phyloP scores from a whole-genome alignment of 2,797 vertebrate species.

The Spinus pinus region DNA sequence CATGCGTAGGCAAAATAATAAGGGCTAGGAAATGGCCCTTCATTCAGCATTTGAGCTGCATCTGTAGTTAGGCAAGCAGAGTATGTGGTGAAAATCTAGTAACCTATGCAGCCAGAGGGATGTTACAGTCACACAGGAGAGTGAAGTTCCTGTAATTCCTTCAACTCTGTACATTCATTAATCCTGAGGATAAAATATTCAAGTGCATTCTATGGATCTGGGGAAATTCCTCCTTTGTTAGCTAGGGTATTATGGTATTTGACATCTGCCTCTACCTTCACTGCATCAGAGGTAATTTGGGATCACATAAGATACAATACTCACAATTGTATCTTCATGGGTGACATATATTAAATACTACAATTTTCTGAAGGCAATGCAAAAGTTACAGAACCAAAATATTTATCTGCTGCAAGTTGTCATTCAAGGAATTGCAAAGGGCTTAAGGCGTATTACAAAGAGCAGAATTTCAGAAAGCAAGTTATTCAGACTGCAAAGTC shows the following conservation, averaged over 20 bases:
- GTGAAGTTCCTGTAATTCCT: slow-evolving; percentile 26
- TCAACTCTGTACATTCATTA: not conserved
- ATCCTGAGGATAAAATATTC: not conserved
- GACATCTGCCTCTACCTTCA: not conserved
- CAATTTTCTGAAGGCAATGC: not conserved
- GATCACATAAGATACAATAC: not conserved
- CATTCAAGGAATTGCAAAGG: not conserved
- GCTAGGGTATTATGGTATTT: not conserved
- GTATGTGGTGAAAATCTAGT: not conserved
- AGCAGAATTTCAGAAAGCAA: not conserved
- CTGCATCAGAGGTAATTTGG: not conserved
- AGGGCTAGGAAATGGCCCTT: not conserved
- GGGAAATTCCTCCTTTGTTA: not conserved
- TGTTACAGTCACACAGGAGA: not conserved
- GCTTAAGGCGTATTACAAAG: not conserved
- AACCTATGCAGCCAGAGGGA: not conserved
- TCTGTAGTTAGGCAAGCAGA: not conserved
- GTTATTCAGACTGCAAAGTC: not conserved
- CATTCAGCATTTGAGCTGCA: not conserved
- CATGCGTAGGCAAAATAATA: not conserved
- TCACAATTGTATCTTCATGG: not conserved
- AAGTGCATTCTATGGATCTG: not conserved
- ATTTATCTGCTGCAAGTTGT: not conserved
- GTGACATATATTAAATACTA: not conserved
- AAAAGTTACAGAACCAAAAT: not conserved